Evolutionary conservation across 2,113 vertebrate genomes (phyloP), one percentile per base, ranked within the genome.

Genomic region (Arvicanthis niloticus): DNA sequence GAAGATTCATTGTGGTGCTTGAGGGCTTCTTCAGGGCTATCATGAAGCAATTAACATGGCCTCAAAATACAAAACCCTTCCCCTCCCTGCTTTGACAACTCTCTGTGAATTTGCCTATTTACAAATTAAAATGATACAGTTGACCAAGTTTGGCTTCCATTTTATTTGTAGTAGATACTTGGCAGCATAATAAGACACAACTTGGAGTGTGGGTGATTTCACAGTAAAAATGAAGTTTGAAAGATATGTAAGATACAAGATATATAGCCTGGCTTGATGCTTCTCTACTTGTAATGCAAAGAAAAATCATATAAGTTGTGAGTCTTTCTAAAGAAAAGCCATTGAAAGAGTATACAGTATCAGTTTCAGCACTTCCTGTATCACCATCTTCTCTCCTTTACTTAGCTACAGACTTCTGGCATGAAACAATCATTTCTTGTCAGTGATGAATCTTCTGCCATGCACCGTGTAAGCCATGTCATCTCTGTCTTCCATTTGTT

Each of bases 281-380:
- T 86, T 80, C 67, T 48, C 15, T 95, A 95, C 37, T 91, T 65
- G 10, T 42, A 72, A 70, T 65, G 42, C 48, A 84, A 48, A 91
- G 15, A 91, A 97, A 97, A 93, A 53, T 77, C 21, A 67, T 72
- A n/a, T 17, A 91, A 72, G 81, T 67, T 53, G 81, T 40, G 80
- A 45, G 21, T 92, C 45, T 90, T 92, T 88, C 37, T 86, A 51
- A 42, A 62, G n/a, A 29, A 80, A 97, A 60, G 42, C 65, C 7
- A 3, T 11, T 81, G 40, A 19, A 17, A 24, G 29, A 68, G 75
- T 42, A 92, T 92, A 22, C 72, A 10, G 58, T 65, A 13, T 89
- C 3, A 31, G 4, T 77, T 72, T 89, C 21, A 51, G n/a, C 34
- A 37, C 75, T 91, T 68, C 67, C 86, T 94, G 1, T 26, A 37